Conservation (phyloP, 2,113 vertebrate species). For the Cyanoliseus patagonus region DNA sequence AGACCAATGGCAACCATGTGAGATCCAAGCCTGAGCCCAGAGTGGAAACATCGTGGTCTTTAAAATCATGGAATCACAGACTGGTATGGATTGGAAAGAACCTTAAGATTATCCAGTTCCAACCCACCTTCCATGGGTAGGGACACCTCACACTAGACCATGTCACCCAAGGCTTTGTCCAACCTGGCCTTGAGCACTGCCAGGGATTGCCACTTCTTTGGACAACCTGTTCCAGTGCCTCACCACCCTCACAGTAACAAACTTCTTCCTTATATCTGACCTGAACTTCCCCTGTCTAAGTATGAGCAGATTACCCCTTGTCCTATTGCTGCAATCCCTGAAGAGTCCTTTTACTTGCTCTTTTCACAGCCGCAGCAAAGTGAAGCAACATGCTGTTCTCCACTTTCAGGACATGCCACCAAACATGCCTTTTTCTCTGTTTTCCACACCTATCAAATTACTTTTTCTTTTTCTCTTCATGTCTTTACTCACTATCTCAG, state of each 20-base stretch:
- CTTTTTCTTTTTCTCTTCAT: not conserved
- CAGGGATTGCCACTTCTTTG: not conserved
- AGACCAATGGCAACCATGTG: not conserved
- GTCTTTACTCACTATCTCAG: not conserved
- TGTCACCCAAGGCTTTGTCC: not conserved
- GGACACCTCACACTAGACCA: not conserved
- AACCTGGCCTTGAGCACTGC: not conserved
- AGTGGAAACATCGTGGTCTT: not conserved
- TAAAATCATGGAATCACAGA: not conserved
- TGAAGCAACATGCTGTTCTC: not conserved
- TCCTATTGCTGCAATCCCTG: not conserved
- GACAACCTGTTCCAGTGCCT: not conserved
- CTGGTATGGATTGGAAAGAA: not conserved
- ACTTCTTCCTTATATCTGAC: not conserved
- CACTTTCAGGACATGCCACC: not conserved
- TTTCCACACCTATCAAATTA: not conserved
- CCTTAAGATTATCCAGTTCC: not conserved
- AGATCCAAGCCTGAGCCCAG: not conserved
- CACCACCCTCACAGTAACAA: not conserved
- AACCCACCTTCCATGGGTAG: not conserved
- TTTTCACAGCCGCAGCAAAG: not conserved
- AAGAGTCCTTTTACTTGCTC: not conserved
- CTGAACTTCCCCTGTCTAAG: not conserved
- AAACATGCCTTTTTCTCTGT: not conserved
- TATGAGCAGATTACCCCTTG: not conserved